phyloP scores from a whole-genome alignment of 2,888 invertebrate species.

The Molanna angustata region DNA sequence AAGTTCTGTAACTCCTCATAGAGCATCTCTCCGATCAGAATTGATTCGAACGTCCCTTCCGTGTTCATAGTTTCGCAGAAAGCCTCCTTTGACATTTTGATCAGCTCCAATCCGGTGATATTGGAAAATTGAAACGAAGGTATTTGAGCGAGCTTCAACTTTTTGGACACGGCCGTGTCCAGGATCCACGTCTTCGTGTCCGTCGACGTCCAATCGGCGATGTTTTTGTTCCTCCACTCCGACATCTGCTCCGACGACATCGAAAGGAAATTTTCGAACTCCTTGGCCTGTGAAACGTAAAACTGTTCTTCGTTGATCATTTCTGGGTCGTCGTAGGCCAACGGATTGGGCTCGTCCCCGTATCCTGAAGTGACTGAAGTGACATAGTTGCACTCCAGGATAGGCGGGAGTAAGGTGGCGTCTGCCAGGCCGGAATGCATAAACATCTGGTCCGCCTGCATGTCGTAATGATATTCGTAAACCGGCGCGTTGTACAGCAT shows the following conservation, averaged over 20 bases:
- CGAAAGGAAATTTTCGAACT: conserved; percentile 1
- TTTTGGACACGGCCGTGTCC: conserved; percentile 43
- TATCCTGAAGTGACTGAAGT: background rate
- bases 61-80: conserved; percentile 42
- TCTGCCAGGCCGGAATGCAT: conserved; percentile 10
- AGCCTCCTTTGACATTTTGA: conserved; percentile 45
- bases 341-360: background rate
- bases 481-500: conserved; percentile 5
- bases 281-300: background rate
- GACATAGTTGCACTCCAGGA: background rate
- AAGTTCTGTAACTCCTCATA: conserved; percentile 44
- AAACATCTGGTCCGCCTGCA: background rate
- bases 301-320: background rate
- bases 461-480: background rate
- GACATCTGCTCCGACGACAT: background rate
- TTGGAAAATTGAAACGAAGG: conserved; percentile 47
- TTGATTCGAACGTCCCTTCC: conserved; percentile 39
- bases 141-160: conserved; percentile 46
- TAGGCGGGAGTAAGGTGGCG: conserved; percentile 8
- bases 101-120: conserved; percentile 44
- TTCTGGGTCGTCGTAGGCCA: background rate
- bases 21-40: conserved; percentile 43
- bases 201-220: conserved; percentile 55
- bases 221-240: conserved; percentile 55
- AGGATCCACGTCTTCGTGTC: conserved; percentile 58